These are phyloP conservation scores for Ceyx cyanopectus DNA, from an alignment of 2,113 vertebrate genomes.

Conservation along the genomic window DNA sequence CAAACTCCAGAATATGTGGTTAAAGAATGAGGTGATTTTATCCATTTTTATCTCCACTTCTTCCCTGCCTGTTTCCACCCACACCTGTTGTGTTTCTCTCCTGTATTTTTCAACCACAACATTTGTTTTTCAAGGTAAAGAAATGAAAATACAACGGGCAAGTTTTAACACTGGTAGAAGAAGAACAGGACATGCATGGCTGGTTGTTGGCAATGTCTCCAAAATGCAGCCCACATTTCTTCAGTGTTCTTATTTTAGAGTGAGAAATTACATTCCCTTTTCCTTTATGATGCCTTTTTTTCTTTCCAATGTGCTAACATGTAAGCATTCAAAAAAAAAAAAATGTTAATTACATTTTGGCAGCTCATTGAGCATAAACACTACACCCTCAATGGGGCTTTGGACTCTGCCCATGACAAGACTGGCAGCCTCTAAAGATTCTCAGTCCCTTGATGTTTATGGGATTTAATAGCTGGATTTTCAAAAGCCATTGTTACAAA, in stretches of 20 bases:
- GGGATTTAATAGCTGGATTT: conserved; percentile 17
- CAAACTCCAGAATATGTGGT: background rate
- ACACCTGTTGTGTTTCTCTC: background rate
- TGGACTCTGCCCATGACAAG: background rate
- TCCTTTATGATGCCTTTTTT: conserved; percentile 34
- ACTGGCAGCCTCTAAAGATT: background rate
- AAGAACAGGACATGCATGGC: conserved; percentile 22
- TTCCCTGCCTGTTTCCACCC: background rate
- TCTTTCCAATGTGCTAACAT: conserved; percentile 37
- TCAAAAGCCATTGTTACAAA: background rate
- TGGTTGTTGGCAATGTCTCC: conserved; percentile 9
- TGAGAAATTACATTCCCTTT: conserved; percentile 40
- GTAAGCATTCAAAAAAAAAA: conserved; percentile 41
- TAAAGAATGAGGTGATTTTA: background rate
- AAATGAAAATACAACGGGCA: background rate
- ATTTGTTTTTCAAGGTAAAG: background rate
- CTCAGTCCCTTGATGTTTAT: background rate
- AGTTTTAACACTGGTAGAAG: conserved; percentile 45
- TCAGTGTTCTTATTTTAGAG: conserved; percentile 7
- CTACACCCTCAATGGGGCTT: background rate
- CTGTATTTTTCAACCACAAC: background rate
- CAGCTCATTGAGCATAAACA: background rate
- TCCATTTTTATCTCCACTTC: background rate
- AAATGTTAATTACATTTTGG: conserved; percentile 58
- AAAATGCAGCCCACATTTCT: conserved; percentile 33